These are phyloP conservation scores for Drosophila auraria DNA, from an alignment of 1,140 invertebrate species.

Conservation along the genomic window DNA sequence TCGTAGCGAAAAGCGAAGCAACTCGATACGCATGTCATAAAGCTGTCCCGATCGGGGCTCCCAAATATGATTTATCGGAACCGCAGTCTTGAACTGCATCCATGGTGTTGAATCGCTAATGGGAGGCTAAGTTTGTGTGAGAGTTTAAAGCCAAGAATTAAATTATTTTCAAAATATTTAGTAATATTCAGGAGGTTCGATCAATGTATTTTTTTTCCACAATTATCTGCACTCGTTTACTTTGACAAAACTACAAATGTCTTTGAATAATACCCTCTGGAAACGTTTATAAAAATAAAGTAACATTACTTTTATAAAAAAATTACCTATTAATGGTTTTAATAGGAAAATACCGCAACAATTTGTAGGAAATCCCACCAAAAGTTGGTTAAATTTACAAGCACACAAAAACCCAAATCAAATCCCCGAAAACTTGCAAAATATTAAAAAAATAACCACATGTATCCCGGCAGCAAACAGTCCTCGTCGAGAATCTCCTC, in stretches of 20 bases:
- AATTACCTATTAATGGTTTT: background rate
- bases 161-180: too few species aligned
- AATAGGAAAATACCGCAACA: background rate
- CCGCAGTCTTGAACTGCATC: constrained; percentile 58
- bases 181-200: too few species aligned
- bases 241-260: too few species aligned
- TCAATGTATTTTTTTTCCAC: too few species aligned
- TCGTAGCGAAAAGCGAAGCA: constrained; percentile 41
- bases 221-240: too few species aligned
- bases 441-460: constrained; percentile 15
- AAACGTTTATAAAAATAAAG: too few species aligned
- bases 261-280: too few species aligned
- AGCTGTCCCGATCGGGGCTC: constrained; percentile 57
- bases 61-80: constrained; percentile 62
- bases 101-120: constrained; percentile 76
- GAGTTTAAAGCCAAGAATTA: background rate
- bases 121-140: background rate
- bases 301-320: too few species aligned
- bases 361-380: background rate
- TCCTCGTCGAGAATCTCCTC: constrained; percentile 7
- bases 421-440: constrained; percentile 6
- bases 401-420: constrained; percentile 9
- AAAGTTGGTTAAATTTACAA: constrained; percentile 9
- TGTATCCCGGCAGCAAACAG: constrained; percentile 11
- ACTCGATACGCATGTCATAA: constrained; percentile 49